Evolutionary conservation across 2,888 invertebrate genomes (phyloP), one percentile per base, ranked within the genome.

Genomic region (Ochropleura plecta): DNA sequence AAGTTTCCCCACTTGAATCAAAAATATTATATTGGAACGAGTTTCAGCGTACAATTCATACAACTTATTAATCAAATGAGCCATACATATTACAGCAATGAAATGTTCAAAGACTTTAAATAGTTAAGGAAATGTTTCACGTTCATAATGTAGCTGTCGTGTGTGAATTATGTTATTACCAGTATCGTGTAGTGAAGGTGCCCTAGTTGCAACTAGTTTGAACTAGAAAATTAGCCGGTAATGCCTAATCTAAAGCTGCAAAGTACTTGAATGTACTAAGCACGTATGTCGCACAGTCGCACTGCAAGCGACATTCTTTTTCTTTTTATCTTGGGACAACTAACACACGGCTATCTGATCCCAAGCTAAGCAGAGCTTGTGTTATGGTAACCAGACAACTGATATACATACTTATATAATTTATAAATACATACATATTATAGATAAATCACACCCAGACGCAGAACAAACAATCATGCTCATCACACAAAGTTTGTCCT

Each of bases 151-250:
- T 73, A 60, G 62, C 79, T 79, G 76, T 75, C 67, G 48, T 76
- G 66, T 57, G 70, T 70, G 67, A 82, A 77, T 78, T 86, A 82
- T 82, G 76, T 74, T 63, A 71, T 55, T 63, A 74, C 62, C 49
- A 71, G 78, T 78, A 76, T 69, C 78, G 76, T 69, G 65, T 77
- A 70, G 73, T 60, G 68, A 72, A 85, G 77, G 82, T 82, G 88
- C 80, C 86, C 88, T 46, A 88, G 77, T 88, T 88, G 59, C 70
- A 70, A 80, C 71, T 81, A 82, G 83, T 82, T 86, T 63, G 48
- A 82, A 78, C 84, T 78, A 79, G 65, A 79, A 84, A 85, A 86
- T 87, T 82, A 77, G 60, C 73, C 30, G 51, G 71, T 74, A 86
- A 84, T 78, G 70, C 76, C 64, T 78, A 78, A 83, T 79, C 70